These are phyloP conservation scores for Capromys pilorides DNA, from an alignment of 2,797 vertebrate genomes.

Conservation along the genomic window DNA sequence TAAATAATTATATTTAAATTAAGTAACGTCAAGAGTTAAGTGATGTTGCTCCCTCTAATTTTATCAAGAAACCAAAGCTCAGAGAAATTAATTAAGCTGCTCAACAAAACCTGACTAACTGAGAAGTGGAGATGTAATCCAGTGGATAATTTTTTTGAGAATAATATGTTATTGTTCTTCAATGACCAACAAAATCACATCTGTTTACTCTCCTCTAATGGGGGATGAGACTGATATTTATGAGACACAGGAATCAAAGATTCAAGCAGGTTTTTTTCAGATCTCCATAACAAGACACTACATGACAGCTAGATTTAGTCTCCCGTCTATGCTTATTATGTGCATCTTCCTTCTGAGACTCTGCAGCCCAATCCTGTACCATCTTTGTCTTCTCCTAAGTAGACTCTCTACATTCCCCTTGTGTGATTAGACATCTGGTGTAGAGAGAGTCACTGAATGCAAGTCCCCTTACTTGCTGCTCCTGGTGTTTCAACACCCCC, in stretches of 20 bases:
- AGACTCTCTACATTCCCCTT: not conserved
- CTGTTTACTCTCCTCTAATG: not conserved
- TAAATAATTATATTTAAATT: constrained; percentile 35
- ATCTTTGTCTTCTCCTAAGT: not conserved
- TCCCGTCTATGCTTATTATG: not conserved
- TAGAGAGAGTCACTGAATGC: not conserved
- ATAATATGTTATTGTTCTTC: not conserved
- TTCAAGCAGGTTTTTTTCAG: not conserved
- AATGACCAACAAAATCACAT: not conserved
- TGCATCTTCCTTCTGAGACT: not conserved
- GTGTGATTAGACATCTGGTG: not conserved
- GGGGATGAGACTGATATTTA: not conserved
- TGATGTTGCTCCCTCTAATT: not conserved
- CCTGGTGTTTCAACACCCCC: not conserved
- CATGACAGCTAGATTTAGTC: not conserved
- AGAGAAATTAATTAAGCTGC: constrained; percentile 2
- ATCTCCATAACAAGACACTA: not conserved
- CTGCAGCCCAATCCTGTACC: not conserved
- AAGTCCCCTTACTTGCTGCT: not conserved
- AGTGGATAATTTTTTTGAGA: not conserved
- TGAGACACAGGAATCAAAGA: not conserved
- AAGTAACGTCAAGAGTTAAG: not conserved
- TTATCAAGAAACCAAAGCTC: not conserved
- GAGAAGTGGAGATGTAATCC: not conserved
- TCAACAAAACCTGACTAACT: not conserved